Evolutionary conservation across 2,113 vertebrate species (phyloP), one percentile per base, ranked within the genome.

Genomic region (Aphyosemion australe): DNA sequence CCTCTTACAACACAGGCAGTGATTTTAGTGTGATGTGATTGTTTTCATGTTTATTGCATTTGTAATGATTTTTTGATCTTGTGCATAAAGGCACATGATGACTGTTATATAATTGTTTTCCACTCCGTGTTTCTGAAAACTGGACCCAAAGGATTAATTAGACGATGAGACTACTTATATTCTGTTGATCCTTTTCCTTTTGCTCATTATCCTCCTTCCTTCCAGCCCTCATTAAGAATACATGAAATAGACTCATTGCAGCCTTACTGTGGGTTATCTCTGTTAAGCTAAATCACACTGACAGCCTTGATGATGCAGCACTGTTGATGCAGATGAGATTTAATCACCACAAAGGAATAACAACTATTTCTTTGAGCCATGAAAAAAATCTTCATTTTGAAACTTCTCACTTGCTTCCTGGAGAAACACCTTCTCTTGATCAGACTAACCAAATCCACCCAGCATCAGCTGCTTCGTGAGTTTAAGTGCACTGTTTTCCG

Each of bases 291-390:
- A 54, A 75, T 83, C 41, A 68, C 43, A 52, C 53, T 55, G 48
- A 51, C 61, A 55, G 21, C 42, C 53, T 72, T 18, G 34, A 69
- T n/a, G 26, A 26, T 43, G 34, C 43, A 8, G 18, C 52, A 20
- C 20, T 70, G 53, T 26, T 76, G 60, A 74, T 61, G 46, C 47
- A 65, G 63, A 63, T 52, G 50, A 48, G 52, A 41, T 71, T 69
- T 61, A 74, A 75, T 84, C 53, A 73, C 42, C 65, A 41, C 32
- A 54, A 56, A 21, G 61, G 43, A 46, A 69, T 79, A 72, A 65
- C 16, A 42, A 65, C 41, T 52, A 53, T 52, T 63, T 71, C 64
- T 63, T 50, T 58, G 26, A 53, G 32, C 47, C 37, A 66, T 58
- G 32, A 63, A 69, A 69, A 66, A 72, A n/a, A 42, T 31, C 51